Conservation (phyloP, 2,888 invertebrate genomes). For the Fragum whitleyi region DNA sequence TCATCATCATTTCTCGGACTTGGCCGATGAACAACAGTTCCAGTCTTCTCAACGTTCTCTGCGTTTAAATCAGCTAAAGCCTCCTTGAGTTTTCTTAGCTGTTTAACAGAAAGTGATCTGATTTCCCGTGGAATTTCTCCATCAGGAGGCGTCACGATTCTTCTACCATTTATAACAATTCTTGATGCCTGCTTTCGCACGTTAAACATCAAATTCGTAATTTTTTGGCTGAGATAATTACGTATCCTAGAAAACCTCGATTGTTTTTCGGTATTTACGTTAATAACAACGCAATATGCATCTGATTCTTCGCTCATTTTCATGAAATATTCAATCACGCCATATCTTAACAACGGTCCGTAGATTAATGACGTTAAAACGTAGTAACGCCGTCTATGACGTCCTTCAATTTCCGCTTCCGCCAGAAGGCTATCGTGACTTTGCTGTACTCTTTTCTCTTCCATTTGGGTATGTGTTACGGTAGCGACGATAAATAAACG, state of each 20-base stretch:
- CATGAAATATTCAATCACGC: neutral
- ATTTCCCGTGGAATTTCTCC: slow-evolving; percentile 9
- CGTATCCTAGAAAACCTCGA: slow-evolving; percentile 10
- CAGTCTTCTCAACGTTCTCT: neutral
- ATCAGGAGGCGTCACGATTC: neutral
- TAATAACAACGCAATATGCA: neutral
- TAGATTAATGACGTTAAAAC: slow-evolving; percentile 12
- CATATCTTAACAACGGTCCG: neutral
- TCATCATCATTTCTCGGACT: neutral
- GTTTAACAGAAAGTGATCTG: neutral
- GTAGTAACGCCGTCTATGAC: slow-evolving; percentile 20
- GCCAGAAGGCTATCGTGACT: neutral
- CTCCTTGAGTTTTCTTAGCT: slow-evolving; percentile 6
- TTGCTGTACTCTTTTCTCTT: too few relatives aligned
- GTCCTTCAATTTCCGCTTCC: neutral
- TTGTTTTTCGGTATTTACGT: neutral
- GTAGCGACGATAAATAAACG: too few relatives aligned
- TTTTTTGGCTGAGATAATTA: neutral
- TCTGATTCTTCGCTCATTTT: neutral
- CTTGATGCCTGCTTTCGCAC: slow-evolving; percentile 10
- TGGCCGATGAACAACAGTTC: neutral
- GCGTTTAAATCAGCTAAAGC: too few relatives aligned
- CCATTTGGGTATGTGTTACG: too few relatives aligned
- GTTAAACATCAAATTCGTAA: slow-evolving; percentile 9
- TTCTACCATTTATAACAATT: slow-evolving; percentile 16